Base-by-base conservation (phyloP, 2,113 vertebrate genomes). In the Gavialis gangeticus region DNA sequence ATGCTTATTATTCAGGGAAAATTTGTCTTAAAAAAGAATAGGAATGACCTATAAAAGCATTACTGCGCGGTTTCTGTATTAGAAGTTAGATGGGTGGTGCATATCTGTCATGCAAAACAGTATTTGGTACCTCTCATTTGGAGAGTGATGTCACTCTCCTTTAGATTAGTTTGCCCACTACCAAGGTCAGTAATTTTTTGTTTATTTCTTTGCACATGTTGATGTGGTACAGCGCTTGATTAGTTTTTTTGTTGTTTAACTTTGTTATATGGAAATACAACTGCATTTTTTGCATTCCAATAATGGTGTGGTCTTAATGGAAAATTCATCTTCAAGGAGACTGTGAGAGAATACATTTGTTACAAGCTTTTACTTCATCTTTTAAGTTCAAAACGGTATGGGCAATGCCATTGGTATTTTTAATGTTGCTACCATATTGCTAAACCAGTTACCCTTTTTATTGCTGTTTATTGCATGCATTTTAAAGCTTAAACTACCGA, bases 71-170 rank as follows among this genome's bases (percentile, higher is more conserved):
- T 24, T 54, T 63, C 34, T 93, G 57, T 1, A 46, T 46, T 46
- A 46, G 46, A 46, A 46, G 8, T 46, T 46, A 9, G 46, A 46
- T 46, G 46, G 46, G 0, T 66, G 59, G 16, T n/a, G 64, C 54
- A 14, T 0, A 2, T 57, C 10, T 0, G 0, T 59, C 27, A 30
- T 0, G 2, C 34, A 27, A 88, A 91, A 55, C 27, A n/a, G 5
- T 10, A 3, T 71, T 86, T 3, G 3, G 18, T 58, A 6, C n/a
- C 84, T 90, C 37, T 75, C 11, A 28, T 4, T 63, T 84, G 59
- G 67, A 82, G 28, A 66, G 10, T 18, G 27, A 30, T 0, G 4
- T 34, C 19, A 5, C 82, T 86, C 25, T 67, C 30, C 37, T 95
- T 25, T 84, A 85, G 79, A 54, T 93, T 92, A 34, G 60, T 24